Percentiles rank a stretch among this genome's conserved stretches.
Conservation (phyloP, 1,140 invertebrate species). For the Piezodorus guildinii region DNA sequence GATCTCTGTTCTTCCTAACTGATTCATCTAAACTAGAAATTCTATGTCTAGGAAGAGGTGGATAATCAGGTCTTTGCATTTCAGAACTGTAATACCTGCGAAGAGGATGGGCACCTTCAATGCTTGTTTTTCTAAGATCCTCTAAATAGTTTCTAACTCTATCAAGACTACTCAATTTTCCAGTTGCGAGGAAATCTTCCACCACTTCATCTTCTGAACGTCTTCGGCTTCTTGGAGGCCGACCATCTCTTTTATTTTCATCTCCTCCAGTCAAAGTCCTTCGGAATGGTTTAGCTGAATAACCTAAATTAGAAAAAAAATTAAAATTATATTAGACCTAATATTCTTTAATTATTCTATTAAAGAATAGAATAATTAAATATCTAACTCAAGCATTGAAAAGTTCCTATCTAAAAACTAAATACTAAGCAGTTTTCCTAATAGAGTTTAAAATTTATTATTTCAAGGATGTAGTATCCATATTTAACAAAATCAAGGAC, state of each 20-base stretch:
- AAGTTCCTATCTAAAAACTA: no score
- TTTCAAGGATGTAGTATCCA: no score
- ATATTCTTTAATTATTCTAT: no score
- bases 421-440: no score
- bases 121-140: background rate
- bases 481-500: no score
- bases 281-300: slow-evolving; percentile 16
- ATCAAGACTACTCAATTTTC: slow-evolving; percentile 19
- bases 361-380: no score
- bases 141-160: slow-evolving; percentile 22
- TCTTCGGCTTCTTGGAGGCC: slow-evolving; percentile 7
- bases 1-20: background rate
- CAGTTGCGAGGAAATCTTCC: slow-evolving; percentile 14
- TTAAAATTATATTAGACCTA: no score
- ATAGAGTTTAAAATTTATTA: no score
- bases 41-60: slow-evolving; percentile 5
- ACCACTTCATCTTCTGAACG: slow-evolving; percentile 13
- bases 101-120: slow-evolving; percentile 6
- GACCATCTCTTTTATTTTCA: slow-evolving; percentile 8
- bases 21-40: slow-evolving; percentile 4
- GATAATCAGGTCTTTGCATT: background rate
- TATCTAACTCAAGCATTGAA: no score
- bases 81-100: slow-evolving; percentile 5
- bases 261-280: slow-evolving; percentile 15
- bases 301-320: slow-evolving; percentile 12